phyloP scores from a whole-genome alignment of 2,113 vertebrate species.

The western clawed frog (Xenopus tropicalis) region UCB_Xtro_10.0 CM004445.2:24771001-24771500 shows the following conservation, averaged over 20 bases:
- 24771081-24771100: neutral
- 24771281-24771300: neutral
- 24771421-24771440: too few relatives aligned
- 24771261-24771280: constrained; percentile 1
- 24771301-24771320: neutral
- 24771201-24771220: neutral
- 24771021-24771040: too few relatives aligned
- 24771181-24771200: neutral
- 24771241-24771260: neutral
- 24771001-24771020: too few relatives aligned
- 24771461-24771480: too few relatives aligned
- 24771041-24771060: neutral
- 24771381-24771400: neutral
- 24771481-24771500: too few relatives aligned
- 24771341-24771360: neutral
- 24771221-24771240: neutral
- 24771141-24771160: neutral
- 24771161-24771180: neutral
- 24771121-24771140: constrained; percentile 3
- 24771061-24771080: neutral
- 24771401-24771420: neutral
- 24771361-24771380: neutral
- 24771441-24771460: too few relatives aligned
- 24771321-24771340: neutral
- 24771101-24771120: neutral